These are phyloP conservation scores for Aegypius monachus DNA, from an alignment of 2,113 vertebrate genomes.

Conservation along the genomic window DNA sequence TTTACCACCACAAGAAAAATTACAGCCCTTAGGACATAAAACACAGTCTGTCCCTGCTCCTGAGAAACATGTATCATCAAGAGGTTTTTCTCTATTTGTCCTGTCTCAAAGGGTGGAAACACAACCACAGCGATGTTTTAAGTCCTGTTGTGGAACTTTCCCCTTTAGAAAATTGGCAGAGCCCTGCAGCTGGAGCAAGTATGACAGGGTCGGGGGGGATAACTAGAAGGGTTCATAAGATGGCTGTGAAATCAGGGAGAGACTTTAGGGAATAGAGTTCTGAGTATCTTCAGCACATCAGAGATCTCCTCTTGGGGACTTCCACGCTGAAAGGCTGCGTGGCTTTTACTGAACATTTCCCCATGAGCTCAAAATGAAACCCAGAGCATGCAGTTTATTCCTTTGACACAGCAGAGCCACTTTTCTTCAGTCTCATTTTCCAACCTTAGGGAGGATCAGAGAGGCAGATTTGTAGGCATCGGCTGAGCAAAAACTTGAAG, in stretches of 20 bases:
- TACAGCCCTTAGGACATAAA: not conserved
- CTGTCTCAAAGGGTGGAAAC: not conserved
- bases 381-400: not conserved
- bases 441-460: not conserved
- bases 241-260: not conserved
- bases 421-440: not conserved
- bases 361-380: not conserved
- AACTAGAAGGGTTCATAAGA: too few relatives aligned
- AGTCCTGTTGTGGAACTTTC: not conserved
- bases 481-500: not conserved
- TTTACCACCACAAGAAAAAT: not conserved
- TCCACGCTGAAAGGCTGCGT: fast-evolving
- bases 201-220: fast-evolving
- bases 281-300: not conserved
- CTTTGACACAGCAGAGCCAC: not conserved
- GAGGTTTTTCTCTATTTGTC: not conserved
- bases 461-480: too few relatives aligned
- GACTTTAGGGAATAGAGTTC: not conserved
- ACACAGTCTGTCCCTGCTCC: not conserved
- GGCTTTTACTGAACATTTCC: not conserved
- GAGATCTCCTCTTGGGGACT: not conserved
- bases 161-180: not conserved
- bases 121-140: not conserved
- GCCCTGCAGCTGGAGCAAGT: not conserved
- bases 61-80: fast-evolving